Evolutionary conservation across 2,797 vertebrate genomes (phyloP).

Genomic region (Onychomys torridus): DNA sequence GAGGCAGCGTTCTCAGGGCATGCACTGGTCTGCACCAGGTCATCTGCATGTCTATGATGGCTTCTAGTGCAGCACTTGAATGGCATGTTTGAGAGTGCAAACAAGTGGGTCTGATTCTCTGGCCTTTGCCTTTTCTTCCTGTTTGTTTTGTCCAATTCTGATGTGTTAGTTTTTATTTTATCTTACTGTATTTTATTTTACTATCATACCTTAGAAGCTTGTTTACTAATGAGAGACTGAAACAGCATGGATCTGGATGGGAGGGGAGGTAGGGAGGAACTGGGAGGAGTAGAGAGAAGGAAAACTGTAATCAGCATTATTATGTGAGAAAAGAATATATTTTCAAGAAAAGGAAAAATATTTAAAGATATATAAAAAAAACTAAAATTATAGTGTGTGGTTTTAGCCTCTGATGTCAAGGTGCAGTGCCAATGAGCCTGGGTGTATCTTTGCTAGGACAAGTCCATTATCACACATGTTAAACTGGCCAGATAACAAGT

Average conservation of each 20-base stretch:
- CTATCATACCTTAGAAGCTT: neutral
- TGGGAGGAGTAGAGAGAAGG: neutral
- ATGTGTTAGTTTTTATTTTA: neutral
- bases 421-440: too few species aligned
- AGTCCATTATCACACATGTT: neutral
- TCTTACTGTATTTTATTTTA: neutral
- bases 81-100: too few species aligned
- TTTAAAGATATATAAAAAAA: neutral
- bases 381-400: neutral
- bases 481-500: neutral
- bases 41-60: accelerated
- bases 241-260: neutral
- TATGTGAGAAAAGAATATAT: neutral
- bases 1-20: neutral
- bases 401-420: neutral
- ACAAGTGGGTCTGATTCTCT: neutral
- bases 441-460: neutral
- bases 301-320: neutral
- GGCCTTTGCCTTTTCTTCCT: neutral
- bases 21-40: neutral
- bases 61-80: too few species aligned
- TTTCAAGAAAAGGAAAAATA: neutral
- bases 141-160: neutral
- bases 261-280: accelerated
- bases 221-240: neutral